phyloP scores from a whole-genome alignment of 2,888 invertebrate species.

The Amiota minor region DNA sequence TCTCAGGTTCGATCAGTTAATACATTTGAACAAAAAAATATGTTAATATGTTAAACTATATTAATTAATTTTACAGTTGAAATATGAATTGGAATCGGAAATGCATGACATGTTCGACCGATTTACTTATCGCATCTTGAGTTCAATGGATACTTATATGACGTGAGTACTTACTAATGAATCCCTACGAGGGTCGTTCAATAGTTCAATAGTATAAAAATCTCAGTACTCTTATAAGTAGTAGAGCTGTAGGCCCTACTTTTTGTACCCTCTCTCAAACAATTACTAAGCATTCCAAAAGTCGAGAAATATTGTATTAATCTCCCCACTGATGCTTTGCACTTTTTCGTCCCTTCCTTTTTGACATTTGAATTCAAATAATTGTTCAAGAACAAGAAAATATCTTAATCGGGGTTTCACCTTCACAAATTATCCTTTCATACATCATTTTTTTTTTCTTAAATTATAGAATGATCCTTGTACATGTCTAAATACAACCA shows the following conservation, averaged over 20 bases:
- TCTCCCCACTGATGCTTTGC: not conserved
- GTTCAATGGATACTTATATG: slow-evolving; percentile 63
- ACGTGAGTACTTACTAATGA: slow-evolving; percentile 48
- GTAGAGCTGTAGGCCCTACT: not conserved
- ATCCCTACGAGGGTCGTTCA: too few species aligned
- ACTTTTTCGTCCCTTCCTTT: too few species aligned
- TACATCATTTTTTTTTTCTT: too few species aligned
- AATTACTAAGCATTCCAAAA: too few species aligned
- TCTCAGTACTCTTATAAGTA: not conserved
- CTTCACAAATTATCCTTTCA: too few species aligned
- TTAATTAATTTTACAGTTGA: slow-evolving; percentile 42
- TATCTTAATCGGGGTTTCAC: too few species aligned
- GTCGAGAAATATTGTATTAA: not conserved
- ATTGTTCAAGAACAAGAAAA: too few species aligned
- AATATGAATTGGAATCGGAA: slow-evolving; percentile 47
- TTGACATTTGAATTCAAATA: too few species aligned
- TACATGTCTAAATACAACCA: too few species aligned
- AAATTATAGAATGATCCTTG: too few species aligned
- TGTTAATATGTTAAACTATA: not conserved
- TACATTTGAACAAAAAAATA: not conserved
- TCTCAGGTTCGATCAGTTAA: not conserved
- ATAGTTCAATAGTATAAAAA: not conserved
- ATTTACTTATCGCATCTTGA: slow-evolving; percentile 61
- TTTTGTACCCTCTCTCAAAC: too few species aligned
- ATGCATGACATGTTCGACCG: slow-evolving; percentile 57